Evolutionary conservation across 2,113 vertebrate species (phyloP).

Genomic region (Rousettus leschenaultii): DNA sequence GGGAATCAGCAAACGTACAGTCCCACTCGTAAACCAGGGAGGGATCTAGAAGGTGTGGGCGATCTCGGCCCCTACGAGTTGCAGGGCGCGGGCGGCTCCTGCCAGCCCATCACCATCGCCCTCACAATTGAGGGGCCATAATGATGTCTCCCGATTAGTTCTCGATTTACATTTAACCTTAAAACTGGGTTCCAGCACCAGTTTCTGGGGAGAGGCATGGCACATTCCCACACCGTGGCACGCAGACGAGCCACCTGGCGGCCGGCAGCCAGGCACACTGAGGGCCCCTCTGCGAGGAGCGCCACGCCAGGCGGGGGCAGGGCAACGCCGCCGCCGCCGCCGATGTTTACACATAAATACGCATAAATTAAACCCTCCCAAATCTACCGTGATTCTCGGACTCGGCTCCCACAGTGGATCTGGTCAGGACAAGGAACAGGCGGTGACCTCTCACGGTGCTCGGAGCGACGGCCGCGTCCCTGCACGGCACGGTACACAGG

Average conservation of each 20-base stretch:
- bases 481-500: background rate
- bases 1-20: background rate
- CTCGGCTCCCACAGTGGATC: background rate
- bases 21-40: background rate
- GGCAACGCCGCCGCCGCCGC: too few relatives aligned
- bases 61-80: background rate
- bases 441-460: too few relatives aligned
- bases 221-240: too few relatives aligned
- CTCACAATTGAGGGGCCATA: rapidly evolving
- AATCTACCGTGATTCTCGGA: background rate
- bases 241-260: too few relatives aligned
- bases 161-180: background rate
- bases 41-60: rapidly evolving
- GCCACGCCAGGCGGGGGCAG: too few relatives aligned
- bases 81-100: too few relatives aligned
- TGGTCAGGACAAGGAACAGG: background rate
- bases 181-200: background rate
- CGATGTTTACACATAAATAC: slow-evolving; percentile 77
- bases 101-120: background rate
- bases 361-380: slow-evolving; percentile 74
- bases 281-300: too few relatives aligned
- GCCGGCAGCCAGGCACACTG: background rate
- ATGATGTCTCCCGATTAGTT: background rate
- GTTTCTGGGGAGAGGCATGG: rapidly evolving
- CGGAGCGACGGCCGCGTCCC: too few relatives aligned